Evolutionary conservation across 2,888 invertebrate species (phyloP).

Genomic region (Odontomyia ornata): DNA sequence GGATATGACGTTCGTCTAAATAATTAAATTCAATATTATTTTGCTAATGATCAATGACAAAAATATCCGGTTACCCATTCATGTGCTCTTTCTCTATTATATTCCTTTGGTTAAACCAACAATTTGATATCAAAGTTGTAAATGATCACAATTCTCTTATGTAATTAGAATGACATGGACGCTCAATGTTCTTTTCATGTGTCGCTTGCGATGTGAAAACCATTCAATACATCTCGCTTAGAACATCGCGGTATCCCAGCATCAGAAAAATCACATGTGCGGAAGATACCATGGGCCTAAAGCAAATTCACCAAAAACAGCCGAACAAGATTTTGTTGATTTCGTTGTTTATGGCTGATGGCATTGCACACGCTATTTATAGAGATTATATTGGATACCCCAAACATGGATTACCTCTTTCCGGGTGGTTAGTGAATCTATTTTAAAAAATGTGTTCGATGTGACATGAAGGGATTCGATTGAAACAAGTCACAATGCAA

Average conservation of each 20-base stretch:
- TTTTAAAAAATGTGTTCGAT: neutral
- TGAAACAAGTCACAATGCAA: no score
- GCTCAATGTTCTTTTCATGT: neutral
- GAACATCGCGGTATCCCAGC: no score
- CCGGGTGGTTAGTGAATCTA: conserved; percentile 9
- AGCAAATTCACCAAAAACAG: conserved; percentile 24
- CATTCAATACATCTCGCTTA: neutral
- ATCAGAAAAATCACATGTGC: conserved; percentile 7
- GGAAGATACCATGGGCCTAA: neutral
- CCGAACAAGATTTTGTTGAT: conserved; percentile 6
- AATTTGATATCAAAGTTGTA: no score
- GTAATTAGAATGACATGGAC: no score
- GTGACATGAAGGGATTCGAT: no score
- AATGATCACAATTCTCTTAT: no score
- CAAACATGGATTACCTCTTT: conserved; percentile 23
- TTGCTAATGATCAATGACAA: no score
- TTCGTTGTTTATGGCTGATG: conserved; percentile 1
- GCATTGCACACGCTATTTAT: conserved; percentile 37
- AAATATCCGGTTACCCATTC: no score
- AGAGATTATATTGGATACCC: conserved; percentile 32
- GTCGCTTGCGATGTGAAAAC: neutral
- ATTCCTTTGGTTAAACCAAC: no score
- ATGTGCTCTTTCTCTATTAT: no score
- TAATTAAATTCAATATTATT: no score
- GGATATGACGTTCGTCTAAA: no score